A percentile compares a stretch with the other conserved stretches of the same genome.
phyloP scores from a whole-genome alignment of 2,888 invertebrate genomes.

The Podotricha telesiphe region DNA sequence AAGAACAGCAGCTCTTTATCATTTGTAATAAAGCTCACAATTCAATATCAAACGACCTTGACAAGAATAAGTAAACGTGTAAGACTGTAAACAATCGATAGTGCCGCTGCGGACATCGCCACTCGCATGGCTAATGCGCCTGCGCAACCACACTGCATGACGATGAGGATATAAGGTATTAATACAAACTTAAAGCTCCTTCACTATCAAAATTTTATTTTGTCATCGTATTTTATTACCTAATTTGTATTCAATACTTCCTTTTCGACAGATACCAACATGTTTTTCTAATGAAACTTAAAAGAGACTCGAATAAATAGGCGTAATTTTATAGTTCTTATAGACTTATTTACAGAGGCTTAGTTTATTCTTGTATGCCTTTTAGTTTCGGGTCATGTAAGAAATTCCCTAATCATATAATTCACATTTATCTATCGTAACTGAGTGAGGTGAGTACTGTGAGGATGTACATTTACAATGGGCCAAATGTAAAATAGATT shows the following conservation, averaged over 20 bases:
- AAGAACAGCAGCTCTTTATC: conserved; percentile 52
- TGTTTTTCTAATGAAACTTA: conserved; percentile 28
- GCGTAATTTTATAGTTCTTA: conserved; percentile 17
- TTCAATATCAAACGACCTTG: conserved; percentile 58
- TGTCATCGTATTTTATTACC: conserved; percentile 63
- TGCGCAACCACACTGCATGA: conserved; percentile 66
- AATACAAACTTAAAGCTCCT: conserved; percentile 59
- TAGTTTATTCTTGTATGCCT: conserved; percentile 35
- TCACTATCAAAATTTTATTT: conserved; percentile 65
- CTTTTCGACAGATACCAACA: conserved; percentile 55
- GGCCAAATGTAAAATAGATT: too few species aligned
- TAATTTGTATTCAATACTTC: conserved; percentile 72
- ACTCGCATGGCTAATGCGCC: conserved; percentile 75
- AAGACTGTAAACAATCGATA: conserved; percentile 75
- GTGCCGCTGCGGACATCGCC: conserved; percentile 63
- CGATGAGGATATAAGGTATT: conserved; percentile 66
- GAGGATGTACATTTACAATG: too few species aligned
- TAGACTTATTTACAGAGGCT: not conserved
- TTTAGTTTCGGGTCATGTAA: conserved; percentile 34
- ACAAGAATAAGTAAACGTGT: conserved; percentile 56
- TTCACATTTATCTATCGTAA: conserved; percentile 48
- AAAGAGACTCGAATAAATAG: conserved; percentile 25
- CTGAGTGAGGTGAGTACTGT: conserved; percentile 8
- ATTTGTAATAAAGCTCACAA: conserved; percentile 58
- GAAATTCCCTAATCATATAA: conserved; percentile 41